Conservation (phyloP, 2,797 vertebrate species). For the Antennarius maculatus region DNA sequence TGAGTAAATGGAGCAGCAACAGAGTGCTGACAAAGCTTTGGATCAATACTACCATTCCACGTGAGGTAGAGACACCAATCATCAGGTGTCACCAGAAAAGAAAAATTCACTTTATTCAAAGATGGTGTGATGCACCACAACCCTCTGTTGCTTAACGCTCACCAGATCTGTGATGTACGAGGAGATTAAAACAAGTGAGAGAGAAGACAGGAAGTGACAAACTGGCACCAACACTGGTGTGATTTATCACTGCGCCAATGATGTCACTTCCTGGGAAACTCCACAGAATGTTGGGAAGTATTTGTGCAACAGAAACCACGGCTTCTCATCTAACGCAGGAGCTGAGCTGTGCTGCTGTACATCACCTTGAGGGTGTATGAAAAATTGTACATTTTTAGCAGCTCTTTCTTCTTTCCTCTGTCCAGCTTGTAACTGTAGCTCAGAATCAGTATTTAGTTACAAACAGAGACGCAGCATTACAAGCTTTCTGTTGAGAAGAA, state of each 20-base stretch:
- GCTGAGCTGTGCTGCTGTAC: conserved; percentile 27
- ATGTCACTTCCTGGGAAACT: conserved; percentile 62
- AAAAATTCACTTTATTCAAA: neutral
- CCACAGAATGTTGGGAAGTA: conserved; percentile 24
- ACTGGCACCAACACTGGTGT: conserved; percentile 32
- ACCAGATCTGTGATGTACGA: conserved; percentile 36
- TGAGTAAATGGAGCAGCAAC: conserved; percentile 50
- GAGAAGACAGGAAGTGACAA: conserved; percentile 21
- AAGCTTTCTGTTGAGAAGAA: conserved; percentile 37
- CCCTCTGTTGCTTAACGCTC: conserved; percentile 31
- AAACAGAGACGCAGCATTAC: conserved; percentile 28
- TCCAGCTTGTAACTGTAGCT: conserved; percentile 35
- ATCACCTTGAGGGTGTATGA: conserved; percentile 10
- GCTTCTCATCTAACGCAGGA: conserved; percentile 30
- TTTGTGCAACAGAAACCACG: conserved; percentile 40
- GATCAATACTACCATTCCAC: conserved; percentile 39
- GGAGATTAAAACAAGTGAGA: conserved; percentile 2
- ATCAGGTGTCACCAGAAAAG: conserved; percentile 19
- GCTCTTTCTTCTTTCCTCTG: conserved; percentile 3
- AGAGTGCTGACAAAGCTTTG: conserved; percentile 50
- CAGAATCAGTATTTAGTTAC: conserved; percentile 50
- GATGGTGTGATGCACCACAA: conserved; percentile 21
- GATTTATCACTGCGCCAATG: conserved; percentile 54
- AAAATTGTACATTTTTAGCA: neutral
- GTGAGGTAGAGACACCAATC: conserved; percentile 26